These are phyloP conservation scores for Pao palembangensis DNA, from an alignment of 2,113 vertebrate species.

Conservation along the genomic window DNA sequence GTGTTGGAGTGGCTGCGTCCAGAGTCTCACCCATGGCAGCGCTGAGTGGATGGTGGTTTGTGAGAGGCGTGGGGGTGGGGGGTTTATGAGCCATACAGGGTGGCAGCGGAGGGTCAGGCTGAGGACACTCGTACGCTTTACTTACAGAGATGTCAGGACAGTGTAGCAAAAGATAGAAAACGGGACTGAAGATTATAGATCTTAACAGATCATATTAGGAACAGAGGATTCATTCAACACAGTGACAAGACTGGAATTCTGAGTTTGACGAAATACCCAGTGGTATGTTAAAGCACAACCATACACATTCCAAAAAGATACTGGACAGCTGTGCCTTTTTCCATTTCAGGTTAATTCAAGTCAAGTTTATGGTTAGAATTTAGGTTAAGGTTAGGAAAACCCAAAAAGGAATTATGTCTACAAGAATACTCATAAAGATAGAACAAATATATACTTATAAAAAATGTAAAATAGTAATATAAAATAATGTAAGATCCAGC, in stretches of 20 bases:
- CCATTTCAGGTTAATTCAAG: not conserved
- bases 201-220: slow-evolving; percentile 40
- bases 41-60: slow-evolving; percentile 39
- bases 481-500: too few relatives aligned
- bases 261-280: slow-evolving; percentile 25
- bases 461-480: too few relatives aligned
- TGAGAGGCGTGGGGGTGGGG: slow-evolving; percentile 28
- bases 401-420: too few relatives aligned
- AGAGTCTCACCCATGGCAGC: slow-evolving; percentile 45
- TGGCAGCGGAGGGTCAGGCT: slow-evolving; percentile 58
- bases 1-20: slow-evolving; percentile 59
- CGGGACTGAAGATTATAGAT: slow-evolving; percentile 39
- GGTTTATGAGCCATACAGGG: slow-evolving; percentile 68
- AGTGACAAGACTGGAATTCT: slow-evolving; percentile 33
- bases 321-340: not conserved
- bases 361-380: too few relatives aligned
- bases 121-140: slow-evolving; percentile 62
- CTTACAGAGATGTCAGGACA: slow-evolving; percentile 49
- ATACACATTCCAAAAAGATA: slow-evolving; percentile 11
- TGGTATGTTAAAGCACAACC: slow-evolving; percentile 13
- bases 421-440: too few relatives aligned
- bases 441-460: too few relatives aligned
- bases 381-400: too few relatives aligned
- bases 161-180: slow-evolving; percentile 51
- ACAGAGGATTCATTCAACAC: slow-evolving; percentile 57